These are phyloP conservation scores for Chrysolina haemoptera DNA, from an alignment of 2,888 invertebrate genomes.

Conservation along the genomic window DNA sequence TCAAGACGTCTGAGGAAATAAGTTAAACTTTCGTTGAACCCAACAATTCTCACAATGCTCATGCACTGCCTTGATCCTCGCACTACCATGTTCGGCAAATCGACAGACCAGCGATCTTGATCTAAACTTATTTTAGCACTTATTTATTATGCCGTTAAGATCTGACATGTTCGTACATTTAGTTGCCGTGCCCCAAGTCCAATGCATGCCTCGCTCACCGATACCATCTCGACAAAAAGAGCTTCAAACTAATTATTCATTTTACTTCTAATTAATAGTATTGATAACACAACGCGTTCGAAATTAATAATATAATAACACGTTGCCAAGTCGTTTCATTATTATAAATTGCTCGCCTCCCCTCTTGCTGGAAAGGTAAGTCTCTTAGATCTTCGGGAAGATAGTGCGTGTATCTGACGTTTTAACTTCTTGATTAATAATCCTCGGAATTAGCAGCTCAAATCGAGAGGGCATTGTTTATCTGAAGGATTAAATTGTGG, in stretches of 20 bases:
- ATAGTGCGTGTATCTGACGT: slow-evolving; percentile 41
- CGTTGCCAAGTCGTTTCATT: slow-evolving; percentile 48
- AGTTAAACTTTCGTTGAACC: background rate
- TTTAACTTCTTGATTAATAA: slow-evolving; percentile 57
- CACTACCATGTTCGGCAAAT: slow-evolving; percentile 33
- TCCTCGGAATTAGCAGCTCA: slow-evolving; percentile 56
- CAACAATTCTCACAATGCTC: background rate
- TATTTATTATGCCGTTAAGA: slow-evolving; percentile 50
- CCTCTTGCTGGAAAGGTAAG: slow-evolving; percentile 31
- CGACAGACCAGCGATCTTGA: slow-evolving; percentile 37
- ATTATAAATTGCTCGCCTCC: slow-evolving; percentile 44
- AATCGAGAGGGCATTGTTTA: slow-evolving; percentile 22
- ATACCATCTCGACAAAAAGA: slow-evolving; percentile 40
- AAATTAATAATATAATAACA: slow-evolving; percentile 60
- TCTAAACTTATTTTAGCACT: slow-evolving; percentile 45
- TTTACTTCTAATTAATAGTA: slow-evolving; percentile 53
- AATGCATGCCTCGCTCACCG: slow-evolving; percentile 40
- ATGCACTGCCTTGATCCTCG: background rate
- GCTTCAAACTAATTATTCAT: slow-evolving; percentile 51
- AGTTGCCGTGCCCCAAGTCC: slow-evolving; percentile 39
- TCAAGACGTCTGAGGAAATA: too few species aligned
- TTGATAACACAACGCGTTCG: slow-evolving; percentile 51
- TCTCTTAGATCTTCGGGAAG: slow-evolving; percentile 23
- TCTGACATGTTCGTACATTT: slow-evolving; percentile 47
- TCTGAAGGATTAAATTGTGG: slow-evolving; percentile 17